Percentiles rank a stretch among this genome's conserved stretches.
These are phyloP conservation scores for Tachuris rubrigastra DNA, from an alignment of 2,113 vertebrate species.

Conservation along the genomic window DNA sequence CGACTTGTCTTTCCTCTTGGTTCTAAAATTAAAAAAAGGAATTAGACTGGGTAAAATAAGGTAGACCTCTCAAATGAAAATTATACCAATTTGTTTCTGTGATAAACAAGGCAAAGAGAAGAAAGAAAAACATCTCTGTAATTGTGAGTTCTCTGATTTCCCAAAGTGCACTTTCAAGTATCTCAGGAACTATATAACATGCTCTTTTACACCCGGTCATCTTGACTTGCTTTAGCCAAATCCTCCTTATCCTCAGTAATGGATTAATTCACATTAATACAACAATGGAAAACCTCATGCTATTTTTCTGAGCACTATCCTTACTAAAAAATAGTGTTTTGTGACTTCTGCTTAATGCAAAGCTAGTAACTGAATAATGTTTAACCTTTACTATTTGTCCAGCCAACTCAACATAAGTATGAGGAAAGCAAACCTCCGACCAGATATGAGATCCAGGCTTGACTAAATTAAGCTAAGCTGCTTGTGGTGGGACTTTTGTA, in stretches of 20 bases:
- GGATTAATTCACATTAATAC: neutral
- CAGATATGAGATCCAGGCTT: neutral
- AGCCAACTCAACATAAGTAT: neutral
- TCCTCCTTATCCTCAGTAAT: neutral
- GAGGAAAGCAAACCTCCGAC: neutral
- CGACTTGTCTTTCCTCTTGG: neutral
- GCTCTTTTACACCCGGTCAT: neutral
- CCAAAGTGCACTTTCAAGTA: neutral
- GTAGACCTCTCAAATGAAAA: neutral
- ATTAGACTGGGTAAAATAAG: neutral
- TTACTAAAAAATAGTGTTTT: neutral
- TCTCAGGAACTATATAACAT: neutral
- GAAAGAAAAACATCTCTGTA: neutral
- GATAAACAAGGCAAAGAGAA: neutral
- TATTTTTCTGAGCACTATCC: neutral
- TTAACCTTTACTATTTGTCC: neutral
- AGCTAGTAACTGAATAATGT: neutral
- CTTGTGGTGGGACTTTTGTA: neutral
- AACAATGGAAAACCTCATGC: neutral
- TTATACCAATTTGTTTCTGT: neutral
- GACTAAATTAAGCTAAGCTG: neutral
- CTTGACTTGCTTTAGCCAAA: neutral
- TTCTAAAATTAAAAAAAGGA: neutral
- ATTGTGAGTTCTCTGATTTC: neutral
- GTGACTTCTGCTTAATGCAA: neutral